A percentile compares a stretch with the other conserved stretches of the same genome.
Conservation (phyloP, 2,113 vertebrate species). For the Lepisosteus oculatus region DNA sequence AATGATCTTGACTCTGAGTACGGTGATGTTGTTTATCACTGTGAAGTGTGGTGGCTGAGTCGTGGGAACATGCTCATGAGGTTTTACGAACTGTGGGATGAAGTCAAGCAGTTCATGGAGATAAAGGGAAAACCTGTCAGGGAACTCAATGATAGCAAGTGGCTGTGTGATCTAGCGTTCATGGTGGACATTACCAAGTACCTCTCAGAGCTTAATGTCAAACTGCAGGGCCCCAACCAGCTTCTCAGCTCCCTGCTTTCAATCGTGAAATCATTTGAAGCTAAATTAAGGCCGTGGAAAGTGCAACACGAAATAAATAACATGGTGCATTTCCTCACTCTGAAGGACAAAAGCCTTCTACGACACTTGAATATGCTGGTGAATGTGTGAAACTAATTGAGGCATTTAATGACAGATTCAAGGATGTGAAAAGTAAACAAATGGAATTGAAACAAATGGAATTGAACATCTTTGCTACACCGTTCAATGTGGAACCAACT, state of each 20-base stretch:
- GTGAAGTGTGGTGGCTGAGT: slow-evolving; percentile 29
- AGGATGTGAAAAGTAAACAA: no score
- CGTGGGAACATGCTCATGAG: slow-evolving; percentile 21
- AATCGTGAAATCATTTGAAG: slow-evolving; percentile 37
- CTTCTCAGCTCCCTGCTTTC: slow-evolving; percentile 34
- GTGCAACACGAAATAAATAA: slow-evolving; percentile 28
- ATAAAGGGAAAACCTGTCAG: slow-evolving; percentile 31
- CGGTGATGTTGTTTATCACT: slow-evolving; percentile 32
- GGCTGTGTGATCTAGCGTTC: slow-evolving; percentile 34
- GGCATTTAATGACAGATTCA: no score
- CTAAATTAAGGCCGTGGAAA: slow-evolving; percentile 36
- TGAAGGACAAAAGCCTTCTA: no score
- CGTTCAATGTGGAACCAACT: no score
- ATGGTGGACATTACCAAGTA: slow-evolving; percentile 36
- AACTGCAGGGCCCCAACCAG: slow-evolving; percentile 39
- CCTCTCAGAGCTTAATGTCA: slow-evolving; percentile 38
- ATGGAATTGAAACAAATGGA: slow-evolving; percentile 28
- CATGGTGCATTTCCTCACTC: slow-evolving; percentile 24
- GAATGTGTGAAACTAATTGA: no score
- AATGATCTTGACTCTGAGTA: slow-evolving; percentile 31
- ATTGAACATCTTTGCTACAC: slow-evolving; percentile 29
- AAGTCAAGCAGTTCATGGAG: slow-evolving; percentile 35
- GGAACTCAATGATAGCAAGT: slow-evolving; percentile 35
- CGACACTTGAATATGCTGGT: no score
- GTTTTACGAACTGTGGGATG: slow-evolving; percentile 32